Evolutionary conservation across 2,113 vertebrate species (phyloP).

Genomic region (Thamnaconus septentrionalis): DNA sequence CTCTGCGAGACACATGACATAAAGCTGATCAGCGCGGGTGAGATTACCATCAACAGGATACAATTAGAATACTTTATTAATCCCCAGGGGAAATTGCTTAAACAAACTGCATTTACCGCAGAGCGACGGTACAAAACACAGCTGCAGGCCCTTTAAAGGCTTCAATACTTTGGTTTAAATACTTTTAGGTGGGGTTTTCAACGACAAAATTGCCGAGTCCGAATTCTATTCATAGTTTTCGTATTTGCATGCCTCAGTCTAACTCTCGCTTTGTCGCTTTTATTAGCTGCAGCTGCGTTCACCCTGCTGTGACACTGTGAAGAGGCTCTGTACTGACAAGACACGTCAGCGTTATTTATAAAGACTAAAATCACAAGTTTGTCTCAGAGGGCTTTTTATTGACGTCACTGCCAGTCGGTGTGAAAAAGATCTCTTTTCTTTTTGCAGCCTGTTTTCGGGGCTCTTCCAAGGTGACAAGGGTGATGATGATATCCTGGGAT

Average conservation of each 20-base stretch:
- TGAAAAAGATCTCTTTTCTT: constrained; percentile 15
- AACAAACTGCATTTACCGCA: not conserved
- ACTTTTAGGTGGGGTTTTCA: not conserved
- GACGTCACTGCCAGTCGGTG: constrained; percentile 43
- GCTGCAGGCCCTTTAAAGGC: constrained; percentile 17
- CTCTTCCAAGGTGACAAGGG: constrained; percentile 12
- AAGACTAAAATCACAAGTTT: constrained; percentile 43
- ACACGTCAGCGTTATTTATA: constrained; percentile 37
- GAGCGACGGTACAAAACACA: constrained; percentile 8
- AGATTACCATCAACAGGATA: not conserved
- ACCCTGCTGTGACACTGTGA: constrained; percentile 22
- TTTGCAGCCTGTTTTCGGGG: constrained; percentile 30
- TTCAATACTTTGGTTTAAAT: constrained; percentile 8
- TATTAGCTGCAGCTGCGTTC: constrained; percentile 21
- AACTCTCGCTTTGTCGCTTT: not conserved
- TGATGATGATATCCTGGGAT: too few relatives aligned
- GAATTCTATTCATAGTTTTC: not conserved
- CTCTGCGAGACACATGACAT: not conserved
- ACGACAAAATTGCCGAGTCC: not conserved
- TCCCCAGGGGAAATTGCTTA: too few relatives aligned
- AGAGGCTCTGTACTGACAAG: constrained; percentile 21
- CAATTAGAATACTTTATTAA: not conserved
- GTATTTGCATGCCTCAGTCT: constrained; percentile 4
- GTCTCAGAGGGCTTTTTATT: constrained; percentile 41
- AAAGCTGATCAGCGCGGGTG: not conserved